Evolutionary conservation across 2,888 invertebrate species (phyloP).

Genomic region (Drymonia ruficornis): DNA sequence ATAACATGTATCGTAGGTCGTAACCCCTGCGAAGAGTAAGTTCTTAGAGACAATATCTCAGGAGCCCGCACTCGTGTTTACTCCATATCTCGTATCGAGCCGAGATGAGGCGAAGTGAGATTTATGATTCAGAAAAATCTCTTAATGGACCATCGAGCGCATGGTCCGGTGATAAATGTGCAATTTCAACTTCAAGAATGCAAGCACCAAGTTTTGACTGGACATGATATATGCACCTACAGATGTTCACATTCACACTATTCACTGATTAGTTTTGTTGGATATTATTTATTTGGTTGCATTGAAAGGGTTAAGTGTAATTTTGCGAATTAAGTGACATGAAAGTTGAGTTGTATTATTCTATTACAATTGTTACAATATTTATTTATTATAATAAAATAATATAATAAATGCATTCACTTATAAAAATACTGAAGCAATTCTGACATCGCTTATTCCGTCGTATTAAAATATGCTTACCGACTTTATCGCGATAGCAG

Average conservation of each 20-base stretch:
- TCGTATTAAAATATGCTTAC: no score
- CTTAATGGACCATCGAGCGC: slow-evolving; percentile 81
- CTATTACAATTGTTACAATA: no score
- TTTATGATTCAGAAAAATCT: slow-evolving; percentile 84
- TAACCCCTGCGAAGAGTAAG: slow-evolving; percentile 18
- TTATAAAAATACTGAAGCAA: no score
- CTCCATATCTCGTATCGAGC: slow-evolving; percentile 76
- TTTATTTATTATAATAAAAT: no score
- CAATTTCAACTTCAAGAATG: slow-evolving; percentile 82
- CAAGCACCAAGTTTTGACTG: slow-evolving; percentile 80
- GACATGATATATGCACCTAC: slow-evolving; percentile 75
- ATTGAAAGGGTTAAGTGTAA: not conserved
- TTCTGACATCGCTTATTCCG: no score
- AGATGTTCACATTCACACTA: slow-evolving; percentile 58
- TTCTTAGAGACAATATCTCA: slow-evolving; percentile 41
- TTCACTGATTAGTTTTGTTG: slow-evolving; percentile 48
- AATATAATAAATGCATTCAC: no score
- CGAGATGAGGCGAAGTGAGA: slow-evolving; percentile 81
- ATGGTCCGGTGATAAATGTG: slow-evolving; percentile 81
- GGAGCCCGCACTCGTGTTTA: slow-evolving; percentile 59
- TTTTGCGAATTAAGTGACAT: not conserved
- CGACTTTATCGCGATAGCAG: no score
- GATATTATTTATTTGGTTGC: slow-evolving; percentile 22
- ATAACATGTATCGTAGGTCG: not conserved
- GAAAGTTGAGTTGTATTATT: no score